Base-by-base conservation (phyloP, 1,140 invertebrate genomes). In the Cardiocondyla obscurior region DNA sequence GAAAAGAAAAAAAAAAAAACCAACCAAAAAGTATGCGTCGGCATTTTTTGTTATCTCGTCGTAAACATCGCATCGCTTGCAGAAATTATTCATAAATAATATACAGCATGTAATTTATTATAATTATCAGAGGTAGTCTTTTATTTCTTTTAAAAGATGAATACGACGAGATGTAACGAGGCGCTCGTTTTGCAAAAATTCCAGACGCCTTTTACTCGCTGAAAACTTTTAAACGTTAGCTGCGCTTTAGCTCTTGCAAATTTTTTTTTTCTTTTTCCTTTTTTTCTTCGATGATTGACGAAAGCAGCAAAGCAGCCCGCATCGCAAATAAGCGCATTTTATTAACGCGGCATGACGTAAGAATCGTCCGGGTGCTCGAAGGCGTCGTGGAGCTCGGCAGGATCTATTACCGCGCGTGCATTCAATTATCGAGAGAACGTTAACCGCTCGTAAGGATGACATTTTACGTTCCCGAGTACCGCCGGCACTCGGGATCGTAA, bases 301-400 rank as follows among this genome's bases (percentile, higher is more conserved):
- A 64, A 76, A 76, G 58, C 73, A 44, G 8, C 42, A 33, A 33
- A 16, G 36, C 1, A 14, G 36, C 25, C 55, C 36, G 58, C 73
- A 36, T 76, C n/a, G 58, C 30, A 33, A 76, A 65, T 76, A 42
- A 65, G 19, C 73, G 19, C 39, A 2, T 76, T 76, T 58, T 76
- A 76, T 76, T 76, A 76, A 76, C 73, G 58, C 73, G 28, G 36
- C 28, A 65, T 64, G 58, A 65, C 65, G 73, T 64, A 76, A 76
- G 73, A 74, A 42, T 49, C 30, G n/a, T 28, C 60, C 30, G 58
- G 42, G 28, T 14, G 19, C 28, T 44, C 57, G 28, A 19, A 76
- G 57, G 58, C 73, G 57, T 64, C 55, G 57, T 46, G 72, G n/a
- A 51, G 42, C 58, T 62, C 22, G 58, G 14, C 28, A 64, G 58